Conservation (phyloP, 1,140 invertebrate species). For the silkworm (Bombyx mori) region ASM3026992v2 NC_085124.1:9373001-9373500, state of each 20-base stretch:
- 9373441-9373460: conserved; percentile 93
- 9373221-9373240: too few species aligned
- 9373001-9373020: conserved; percentile 40
- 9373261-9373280: neutral
- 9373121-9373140: too few species aligned
- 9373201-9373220: too few species aligned
- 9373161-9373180: too few species aligned
- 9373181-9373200: too few species aligned
- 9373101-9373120: too few species aligned
- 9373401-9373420: conserved; percentile 95
- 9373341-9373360: neutral
- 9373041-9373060: conserved; percentile 15
- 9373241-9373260: too few species aligned
- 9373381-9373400: conserved; percentile 12
- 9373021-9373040: conserved; percentile 24
- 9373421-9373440: conserved; percentile 91
- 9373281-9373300: too few species aligned
- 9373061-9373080: neutral
- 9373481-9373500: conserved; percentile 90
- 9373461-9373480: conserved; percentile 84
- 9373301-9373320: neutral
- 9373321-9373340: neutral
- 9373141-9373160: too few species aligned
- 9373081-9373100: too few species aligned
- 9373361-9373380: neutral